Evolutionary conservation across 64 coral and sea anemone species (phyloP), one percentile per base, ranked within the genome.

Genomic region (Cladopsammia gracilis): DNA sequence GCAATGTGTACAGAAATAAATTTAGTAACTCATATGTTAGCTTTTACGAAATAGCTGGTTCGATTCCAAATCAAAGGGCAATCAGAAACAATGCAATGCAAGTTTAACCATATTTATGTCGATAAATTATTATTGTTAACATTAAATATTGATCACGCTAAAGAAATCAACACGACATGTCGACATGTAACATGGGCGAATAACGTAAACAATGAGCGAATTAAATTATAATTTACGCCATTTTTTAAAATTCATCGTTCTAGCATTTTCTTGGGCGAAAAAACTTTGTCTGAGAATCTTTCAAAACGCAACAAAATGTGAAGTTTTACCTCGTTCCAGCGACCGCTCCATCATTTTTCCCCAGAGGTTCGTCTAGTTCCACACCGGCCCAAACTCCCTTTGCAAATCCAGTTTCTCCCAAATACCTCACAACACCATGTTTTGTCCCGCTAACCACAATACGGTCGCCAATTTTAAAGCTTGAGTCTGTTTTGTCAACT

Each of bases 321-420:
- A 48, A 56, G 48, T 26, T 70, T 34, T 90, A 99, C 98, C 98
- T 99, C 47, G 92, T 99, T 56, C 98, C 98, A 16, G 98, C 98
- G 20, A 99, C 98, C 6, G 98, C 98, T 60, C 98, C 98, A 47
- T 99, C 98, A 25, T 99, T 99, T 71, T 99, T 99, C 0, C 98
- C 98, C 44, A 96, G 66, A 10, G 98, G 91, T 86, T 99, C 98
- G 14, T 99, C 91, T 4, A 99, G 86, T 82, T 99, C 98, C 7
- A 99, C 72, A 0, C 98, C 98, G 47, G 98, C 94, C 98, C 98
- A 99, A 20, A 96, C 94, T 6, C 98, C 98, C 46, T 99, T 99
- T 0, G 98, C 98, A 83, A 99, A 99, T 75, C 92, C 98, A n/a
- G 98, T 99, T 57, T 89, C 90, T 85, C 98, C 98, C 49, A 96